Evolutionary conservation across 2,888 invertebrate species (phyloP), one percentile per base, ranked within the genome.

Genomic region (Thelaira solivaga): DNA sequence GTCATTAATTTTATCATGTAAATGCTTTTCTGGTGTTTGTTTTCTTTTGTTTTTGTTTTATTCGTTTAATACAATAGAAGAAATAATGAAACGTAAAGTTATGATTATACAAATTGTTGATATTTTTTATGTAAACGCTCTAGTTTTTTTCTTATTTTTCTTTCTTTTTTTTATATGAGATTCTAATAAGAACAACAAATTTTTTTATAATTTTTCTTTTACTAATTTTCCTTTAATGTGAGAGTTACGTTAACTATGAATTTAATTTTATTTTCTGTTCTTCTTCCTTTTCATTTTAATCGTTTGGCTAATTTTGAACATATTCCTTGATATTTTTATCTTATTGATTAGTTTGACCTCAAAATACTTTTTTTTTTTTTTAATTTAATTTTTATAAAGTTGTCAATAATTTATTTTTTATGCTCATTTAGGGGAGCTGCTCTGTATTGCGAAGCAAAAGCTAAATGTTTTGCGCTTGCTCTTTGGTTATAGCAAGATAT

Each of bases 1-100:
- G 13, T 76, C 13, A 13, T 57, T 36, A 34, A 59, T 18, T 43
- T 31, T 22, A n/a, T 69, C 22, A 45, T 39, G 69, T 78, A 78
- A 78, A 78, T 78, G 78, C 78, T 74, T 78, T 41, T 47, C 74
- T 78, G 74, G 78, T 47, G 11, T 26, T 10, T n/a, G n/a, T n/a
- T n/a, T n/a, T n/a, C n/a, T n/a, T n/a, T n/a, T n/a, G n/a, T n/a
- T n/a, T n/a, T n/a, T n/a, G n/a, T n/a, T n/a, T n/a, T n/a, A n/a
- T n/a, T n/a, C n/a, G n/a, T 51, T 51, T 11, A 61, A 65, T 73
- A 29, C 36, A 68, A 77, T 29, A 10, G 57, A 51, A 31, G 13
- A 34, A 18, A 71, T 39, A 29, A 59, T 7, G 26, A 55, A 62
- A 57, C 39, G 18, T 51, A 47, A 43, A 31, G 53, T 47, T 64